phyloP scores from a whole-genome alignment of 2,888 invertebrate species.

The Nysson spinosus region DNA sequence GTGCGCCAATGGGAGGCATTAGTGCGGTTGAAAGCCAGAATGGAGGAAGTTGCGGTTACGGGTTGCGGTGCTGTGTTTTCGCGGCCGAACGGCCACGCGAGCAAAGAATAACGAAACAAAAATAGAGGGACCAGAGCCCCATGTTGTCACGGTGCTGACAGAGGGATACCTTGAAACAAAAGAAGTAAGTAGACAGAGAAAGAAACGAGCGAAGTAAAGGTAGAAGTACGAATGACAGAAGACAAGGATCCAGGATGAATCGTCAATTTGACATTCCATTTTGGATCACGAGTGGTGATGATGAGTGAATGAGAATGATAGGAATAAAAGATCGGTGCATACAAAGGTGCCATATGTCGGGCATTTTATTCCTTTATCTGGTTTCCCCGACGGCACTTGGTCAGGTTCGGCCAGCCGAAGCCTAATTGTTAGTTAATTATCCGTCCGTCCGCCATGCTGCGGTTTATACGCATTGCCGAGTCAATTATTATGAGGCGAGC shows the following conservation, averaged over 20 bases:
- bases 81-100: conserved; percentile 63
- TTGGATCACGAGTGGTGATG: too few relatives aligned
- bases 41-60: conserved; percentile 70
- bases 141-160: conserved; percentile 31
- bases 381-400: conserved; percentile 49
- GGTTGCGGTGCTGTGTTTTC: conserved; percentile 67
- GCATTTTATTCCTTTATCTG: conserved; percentile 10
- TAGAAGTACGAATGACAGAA: conserved; percentile 45
- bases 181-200: conserved; percentile 11
- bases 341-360: conserved; percentile 32
- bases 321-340: too few relatives aligned
- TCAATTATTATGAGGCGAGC: conserved; percentile 69
- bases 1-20: conserved; percentile 54
- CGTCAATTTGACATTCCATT: conserved; percentile 56
- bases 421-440: conserved; percentile 76
- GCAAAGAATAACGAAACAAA: conserved; percentile 46
- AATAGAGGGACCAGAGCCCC: conserved; percentile 25
- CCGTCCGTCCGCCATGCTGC: conserved; percentile 70
- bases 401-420: conserved; percentile 66
- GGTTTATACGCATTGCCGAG: conserved; percentile 73
- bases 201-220: not conserved
- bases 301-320: not conserved
- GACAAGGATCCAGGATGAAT: conserved; percentile 65
- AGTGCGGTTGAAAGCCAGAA: conserved; percentile 47
- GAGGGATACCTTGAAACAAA: conserved; percentile 7